Evolutionary conservation across 2,888 invertebrate species (phyloP), one percentile per base, ranked within the genome.

Genomic region (Parapristionchus giblindavisi): DNA sequence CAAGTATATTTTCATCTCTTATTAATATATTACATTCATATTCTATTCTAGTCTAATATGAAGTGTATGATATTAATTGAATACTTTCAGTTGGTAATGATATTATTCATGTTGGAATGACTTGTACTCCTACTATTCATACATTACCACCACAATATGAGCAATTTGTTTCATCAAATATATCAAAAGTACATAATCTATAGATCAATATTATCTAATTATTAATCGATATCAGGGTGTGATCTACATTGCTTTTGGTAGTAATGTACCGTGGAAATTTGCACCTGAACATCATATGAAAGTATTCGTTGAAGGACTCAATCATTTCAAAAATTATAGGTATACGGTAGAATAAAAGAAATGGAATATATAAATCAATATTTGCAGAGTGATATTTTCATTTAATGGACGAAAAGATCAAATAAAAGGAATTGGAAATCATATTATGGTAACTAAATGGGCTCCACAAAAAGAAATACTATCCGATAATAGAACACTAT

Each of bases 401-500:
- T 79, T 76, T 48, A 76, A 79, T 29, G 78, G 79, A 17, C 24
- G 38, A 24, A 38, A n/a, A 29, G 71, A 75, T 17, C 71, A 71
- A 24, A 27, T 71, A 17, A n/a, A 32, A 8, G 54, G 52, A 27
- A 6, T 58, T 29, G 66, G 43, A 40, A 36, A 51, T 17, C 77
- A 81, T 52, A 61, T 81, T 14, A 27, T 43, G 27, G 58, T 77
- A 48, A 51, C 76, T 1, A 77, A 78, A 40, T 83, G 83, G 80
- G 74, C 77, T 27, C 82, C 82, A 5, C 82, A 82, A 63, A 38
- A 66, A 38, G 81, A 72, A 21, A 76, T 81, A n/a, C 73, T 81
- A 11, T 52, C 65, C n/a, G 78, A 82, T 72, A 36, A 54, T 8
- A 79, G 73, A n/a, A 82, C 83, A 1, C 34, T 48, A 21, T 27